Base-by-base conservation (phyloP, 2,113 vertebrate genomes). In the Oceanites oceanicus region DNA sequence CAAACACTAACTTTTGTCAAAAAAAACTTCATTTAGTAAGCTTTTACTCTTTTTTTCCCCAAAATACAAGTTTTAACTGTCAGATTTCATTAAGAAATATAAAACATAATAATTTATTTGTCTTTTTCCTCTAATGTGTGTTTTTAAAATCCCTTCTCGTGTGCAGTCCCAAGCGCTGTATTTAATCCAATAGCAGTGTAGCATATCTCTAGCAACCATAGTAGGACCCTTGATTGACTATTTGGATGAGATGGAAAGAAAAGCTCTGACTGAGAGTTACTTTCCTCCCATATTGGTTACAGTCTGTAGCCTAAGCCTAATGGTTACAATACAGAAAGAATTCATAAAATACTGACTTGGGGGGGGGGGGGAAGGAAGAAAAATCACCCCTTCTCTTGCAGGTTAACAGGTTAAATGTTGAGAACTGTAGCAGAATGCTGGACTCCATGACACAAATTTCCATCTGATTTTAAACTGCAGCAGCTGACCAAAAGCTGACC, bases 401-500 rank as follows among this genome's bases (percentile, higher is more conserved):
- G n/a, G 47, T 59, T 71, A 68, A 59, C 73, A 92, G 62, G 42
- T 82, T 66, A 72, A 36, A 22, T 55, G 38, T 10, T 73, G 67
- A 79, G 62, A 87, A 32, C 68, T 67, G 47, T 3, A 86, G 38
- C 68, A 67, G 66, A 88, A 58, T 30, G 18, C 62, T 59, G 65
- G 6, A 10, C 68, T 42, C 44, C 1, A 0, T 72, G 63, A 44
- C 22, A n/a, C 34, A 67, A 73, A 21, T 78, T 95, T 85, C 76
- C 83, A 72, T 94, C 70, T 85, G 78, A 84, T 88, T 89, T 70
- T 58, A 45, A 87, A 58, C 56, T 73, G 65, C 80, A 88, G 68
- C 94, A 90, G 72, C 75, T 96, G 72, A 94, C 32, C 59, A 68
- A 86, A 73, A 94, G 56, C 56, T 65, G 66, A 68, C 89, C 89